Evolutionary conservation across 37 sponge, comb jelly and placozoan species (phyloP), one percentile per base, ranked within the genome.

Genomic region (Aplysina aerophoba): DNA sequence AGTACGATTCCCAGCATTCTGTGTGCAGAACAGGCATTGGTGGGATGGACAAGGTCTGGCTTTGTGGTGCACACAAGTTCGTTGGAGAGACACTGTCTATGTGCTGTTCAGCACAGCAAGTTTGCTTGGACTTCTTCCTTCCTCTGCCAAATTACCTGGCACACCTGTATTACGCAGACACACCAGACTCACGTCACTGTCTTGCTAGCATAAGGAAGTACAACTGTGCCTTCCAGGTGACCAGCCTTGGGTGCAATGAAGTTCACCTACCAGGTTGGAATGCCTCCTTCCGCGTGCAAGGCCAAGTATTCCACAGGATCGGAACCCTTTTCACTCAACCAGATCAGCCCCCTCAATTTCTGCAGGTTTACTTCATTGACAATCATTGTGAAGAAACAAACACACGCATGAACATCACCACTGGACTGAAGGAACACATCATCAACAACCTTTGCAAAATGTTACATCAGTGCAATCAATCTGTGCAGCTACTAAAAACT

Each of bases 221-320:
- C 37, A 80, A 80, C 37, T 55, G 55, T 80, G 41, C 55, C 8
- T 80, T 80, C 11, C 81, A 80, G 55, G 55, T 80, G 39, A 80
- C 81, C 2, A 53, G 50, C 15, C 55, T 80, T 80, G 81, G 81
- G 11, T 41, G 30, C 28, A 80, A 6, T 41, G 53, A 80, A 55
- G 37, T 55, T 8, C 31, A 30, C 4, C 12, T 53, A 25, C 28
- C 81, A 21, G 81, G 81, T 35, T 87, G 22, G 24, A 87, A 55
- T 53, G 82, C 88, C 24, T 64, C 88, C 8, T 87, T 87, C 37
- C 30, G 63, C 38, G 67, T 80, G 41, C 82, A 87, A 82, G 88
- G 88, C 1, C 88, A 87, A 34, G 80, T 87, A 22, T 87, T 64
- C 82, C 88, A 87, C 50, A 83, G 66, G 85, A 39, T 65, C 34